These are phyloP conservation scores for Cacatua alba DNA, from an alignment of 2,113 vertebrate species.

Conservation along the genomic window DNA sequence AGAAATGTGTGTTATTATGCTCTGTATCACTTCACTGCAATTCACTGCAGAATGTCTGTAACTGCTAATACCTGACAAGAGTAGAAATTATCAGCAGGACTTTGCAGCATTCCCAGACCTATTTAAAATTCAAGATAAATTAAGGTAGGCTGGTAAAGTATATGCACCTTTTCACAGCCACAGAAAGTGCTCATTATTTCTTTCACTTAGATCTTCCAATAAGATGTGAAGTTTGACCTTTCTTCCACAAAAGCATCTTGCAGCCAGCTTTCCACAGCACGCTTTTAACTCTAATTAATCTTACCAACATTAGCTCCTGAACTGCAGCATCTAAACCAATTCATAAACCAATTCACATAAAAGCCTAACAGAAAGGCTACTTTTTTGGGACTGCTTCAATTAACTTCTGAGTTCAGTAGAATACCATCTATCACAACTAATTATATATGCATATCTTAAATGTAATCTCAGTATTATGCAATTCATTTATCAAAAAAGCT, in stretches of 20 bases:
- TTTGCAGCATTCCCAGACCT: neutral
- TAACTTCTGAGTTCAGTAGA: neutral
- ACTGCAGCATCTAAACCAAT: neutral
- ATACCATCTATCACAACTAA: neutral
- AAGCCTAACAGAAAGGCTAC: neutral
- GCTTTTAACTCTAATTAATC: neutral
- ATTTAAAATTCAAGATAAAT: constrained; percentile 61
- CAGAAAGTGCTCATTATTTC: constrained; percentile 3
- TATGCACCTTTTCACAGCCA: neutral
- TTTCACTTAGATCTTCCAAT: neutral
- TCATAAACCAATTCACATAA: neutral
- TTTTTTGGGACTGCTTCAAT: neutral
- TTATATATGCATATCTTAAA: neutral
- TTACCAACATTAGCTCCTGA: neutral
- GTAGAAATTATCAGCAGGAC: neutral
- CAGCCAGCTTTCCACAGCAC: neutral
- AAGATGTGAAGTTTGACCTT: neutral
- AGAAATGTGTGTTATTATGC: neutral
- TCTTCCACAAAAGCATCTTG: neutral
- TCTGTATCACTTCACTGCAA: constrained; percentile 1
- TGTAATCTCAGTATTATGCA: neutral
- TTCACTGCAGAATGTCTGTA: neutral
- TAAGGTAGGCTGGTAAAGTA: neutral
- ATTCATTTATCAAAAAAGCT: neutral
- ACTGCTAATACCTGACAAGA: neutral